Base-by-base conservation (phyloP, 1,140 invertebrate species). In the Drosophila rhopaloa region DNA sequence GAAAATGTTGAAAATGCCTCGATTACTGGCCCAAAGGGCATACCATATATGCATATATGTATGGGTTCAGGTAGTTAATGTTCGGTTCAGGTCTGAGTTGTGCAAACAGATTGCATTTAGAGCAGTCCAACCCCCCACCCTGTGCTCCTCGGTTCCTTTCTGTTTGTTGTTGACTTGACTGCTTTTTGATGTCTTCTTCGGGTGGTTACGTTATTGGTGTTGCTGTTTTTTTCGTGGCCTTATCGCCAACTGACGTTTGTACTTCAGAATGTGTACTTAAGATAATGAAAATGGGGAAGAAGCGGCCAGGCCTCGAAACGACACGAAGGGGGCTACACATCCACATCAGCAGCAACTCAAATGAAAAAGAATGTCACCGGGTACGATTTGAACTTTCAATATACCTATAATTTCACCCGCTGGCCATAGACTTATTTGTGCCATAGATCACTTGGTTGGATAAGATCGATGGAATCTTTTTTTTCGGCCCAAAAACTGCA, bases 231-330 rank as follows among this genome's bases (percentile, higher is more conserved):
- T 35, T 32, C 35, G 51, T 56, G 48, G 43, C 66, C 77, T 89
- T 89, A 89, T 89, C 84, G 77, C 77, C 81, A 76, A 89, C 84
- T 89, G 84, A 89, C 84, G 84, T 89, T 89, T 89, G 84, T 89
- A 90, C 84, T 84, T 89, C 85, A 84, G 88, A 89, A 81, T 89
- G 84, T 89, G 81, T 89, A 90, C 85, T 90, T 90, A 84, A 90
- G 84, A 89, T 89, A 89, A 85, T 84, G 81, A 81, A 90, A 90
- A 43, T 48, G 68, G 63, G 70, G 50, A 62, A 72, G 80, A 77
- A 84, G 72, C 51, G 70, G 80, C 44, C 46, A 19, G 51, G 53
- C 27, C 13, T 41, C 37, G 38, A 13, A 51, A 24, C 35, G 29
- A 71, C 66, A 60, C 38, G 13, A 57, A 43, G 35, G 19, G 19